Conservation (phyloP, 2,797 vertebrate species). For the Anguilla marmorata region DNA sequence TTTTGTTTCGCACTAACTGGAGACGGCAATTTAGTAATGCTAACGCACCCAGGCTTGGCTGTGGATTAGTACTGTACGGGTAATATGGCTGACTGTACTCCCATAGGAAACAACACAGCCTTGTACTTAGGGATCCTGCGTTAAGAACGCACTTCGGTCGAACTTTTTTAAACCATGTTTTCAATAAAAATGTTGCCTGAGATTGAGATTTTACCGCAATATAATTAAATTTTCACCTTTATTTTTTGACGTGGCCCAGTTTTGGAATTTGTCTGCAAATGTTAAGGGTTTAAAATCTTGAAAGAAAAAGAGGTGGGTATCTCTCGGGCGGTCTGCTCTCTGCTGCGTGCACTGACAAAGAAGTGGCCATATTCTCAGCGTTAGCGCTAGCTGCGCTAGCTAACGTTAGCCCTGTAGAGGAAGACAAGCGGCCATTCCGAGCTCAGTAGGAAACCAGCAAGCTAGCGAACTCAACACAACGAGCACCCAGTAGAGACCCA, state of each 20-base stretch:
- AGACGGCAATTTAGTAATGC: not conserved
- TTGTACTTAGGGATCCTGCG: slow-evolving; percentile 27
- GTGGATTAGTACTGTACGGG: slow-evolving; percentile 1
- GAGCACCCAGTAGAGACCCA: slow-evolving; percentile 37
- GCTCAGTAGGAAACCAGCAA: slow-evolving; percentile 27
- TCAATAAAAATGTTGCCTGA: not conserved
- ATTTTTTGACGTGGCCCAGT: no score
- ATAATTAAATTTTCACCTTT: not conserved
- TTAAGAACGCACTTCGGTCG: not conserved
- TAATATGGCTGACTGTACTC: slow-evolving; percentile 45
- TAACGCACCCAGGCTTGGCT: not conserved
- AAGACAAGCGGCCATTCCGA: slow-evolving; percentile 46
- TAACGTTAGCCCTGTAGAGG: slow-evolving; percentile 27
- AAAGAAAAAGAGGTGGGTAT: slow-evolving; percentile 24
- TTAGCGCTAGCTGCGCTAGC: slow-evolving; percentile 43
- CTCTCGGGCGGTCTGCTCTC: slow-evolving; percentile 44
- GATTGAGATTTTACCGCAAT: not conserved
- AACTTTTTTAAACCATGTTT: slow-evolving; percentile 20
- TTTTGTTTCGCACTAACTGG: not conserved
- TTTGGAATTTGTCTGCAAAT: not conserved
- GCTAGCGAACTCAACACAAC: slow-evolving; percentile 39
- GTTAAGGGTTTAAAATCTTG: not conserved
- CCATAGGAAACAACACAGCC: slow-evolving; percentile 11
- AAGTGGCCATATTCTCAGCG: slow-evolving; percentile 51
- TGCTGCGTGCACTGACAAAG: slow-evolving; percentile 53